Base-by-base conservation (phyloP, 2,888 invertebrate species). In the Seladonia tumulorum region DNA sequence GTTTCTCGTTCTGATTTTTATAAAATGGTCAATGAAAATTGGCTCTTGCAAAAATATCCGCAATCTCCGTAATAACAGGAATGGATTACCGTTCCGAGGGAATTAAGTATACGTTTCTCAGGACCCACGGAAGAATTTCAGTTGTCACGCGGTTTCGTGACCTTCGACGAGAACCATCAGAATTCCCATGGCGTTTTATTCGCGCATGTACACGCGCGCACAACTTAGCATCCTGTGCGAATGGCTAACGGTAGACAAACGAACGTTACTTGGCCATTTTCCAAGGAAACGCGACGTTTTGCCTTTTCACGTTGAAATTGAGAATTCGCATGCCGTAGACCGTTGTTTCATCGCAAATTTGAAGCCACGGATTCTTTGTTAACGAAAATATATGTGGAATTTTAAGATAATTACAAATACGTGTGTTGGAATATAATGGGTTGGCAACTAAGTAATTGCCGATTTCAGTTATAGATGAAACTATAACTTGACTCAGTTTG, bases 171-270 rank as follows among this genome's bases (percentile, higher is more conserved):
- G 68, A 16, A 22, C 60, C 71, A 82, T 72, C 45, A 66, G 39
- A 42, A 87, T 86, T 86, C 86, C 60, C 81, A 81, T 86, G 76
- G 74, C 16, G 76, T 78, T 72, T 29, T 47, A 73, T 79, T 82
- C 86, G 47, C 86, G 60, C 81, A 68, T 60, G 53, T 18, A 63
- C 29, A 29, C 63, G 29, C 60, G 49, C 39, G 29, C n/a, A 29
- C 47, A n/a, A 29, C 45, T 80, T 25, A 66, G 12, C 47, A 73
- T 76, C 73, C 70, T 39, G 74, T 70, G 2, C 57, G 25, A 42
- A 70, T 70, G 42, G 35, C 74, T 86, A 86, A 86, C 86, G 86
- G 86, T 86, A 85, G 85, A 29, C 29, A 85, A 71, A 77, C 42
- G 57, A 84, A 84, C 85, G 85, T 85, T 85, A 80, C 81, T 60